Percentiles rank a stretch among this genome's conserved stretches.
phyloP scores from a whole-genome alignment of 2,888 invertebrate species.

The Dasysyrphus tricinctus region DNA sequence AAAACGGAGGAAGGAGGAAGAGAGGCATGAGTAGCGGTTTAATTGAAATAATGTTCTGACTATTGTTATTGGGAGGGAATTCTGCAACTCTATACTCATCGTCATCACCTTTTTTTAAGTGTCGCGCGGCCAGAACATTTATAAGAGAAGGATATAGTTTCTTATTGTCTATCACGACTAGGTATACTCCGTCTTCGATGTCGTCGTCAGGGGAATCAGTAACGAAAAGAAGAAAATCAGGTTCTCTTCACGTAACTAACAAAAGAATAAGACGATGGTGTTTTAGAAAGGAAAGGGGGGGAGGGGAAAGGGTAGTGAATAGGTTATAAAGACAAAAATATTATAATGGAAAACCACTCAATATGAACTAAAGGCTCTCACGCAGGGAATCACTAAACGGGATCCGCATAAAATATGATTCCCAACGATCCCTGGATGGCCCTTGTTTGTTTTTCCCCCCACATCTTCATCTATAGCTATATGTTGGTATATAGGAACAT shows the following conservation, averaged over 20 bases:
- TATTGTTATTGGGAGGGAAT: not conserved
- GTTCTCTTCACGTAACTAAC: constrained; percentile 9
- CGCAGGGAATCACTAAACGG: constrained; percentile 73
- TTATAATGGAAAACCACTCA: constrained; percentile 71
- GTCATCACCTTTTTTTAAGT: constrained; percentile 41
- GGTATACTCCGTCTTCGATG: not conserved
- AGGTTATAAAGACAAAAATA: not conserved
- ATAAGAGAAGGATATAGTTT: constrained; percentile 33
- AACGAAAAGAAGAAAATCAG: constrained; percentile 33
- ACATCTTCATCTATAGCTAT: not conserved
- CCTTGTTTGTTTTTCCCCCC: constrained; percentile 45
- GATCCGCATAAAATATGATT: constrained; percentile 73
- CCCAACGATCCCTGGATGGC: constrained; percentile 57
- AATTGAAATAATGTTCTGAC: constrained; percentile 61
- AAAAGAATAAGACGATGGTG: constrained; percentile 11
- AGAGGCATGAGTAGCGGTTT: constrained; percentile 17
- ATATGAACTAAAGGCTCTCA: constrained; percentile 68
- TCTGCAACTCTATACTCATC: not conserved
- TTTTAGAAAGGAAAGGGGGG: not conserved
- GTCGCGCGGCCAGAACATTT: constrained; percentile 39
- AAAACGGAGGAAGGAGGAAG: too few relatives aligned
- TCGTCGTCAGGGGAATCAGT: not conserved
- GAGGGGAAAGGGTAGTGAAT: too few relatives aligned
- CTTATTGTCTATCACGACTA: constrained; percentile 24
- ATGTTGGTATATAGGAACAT: not conserved